phyloP scores from a whole-genome alignment of 2,888 invertebrate species.

The Papilio protenor region DNA sequence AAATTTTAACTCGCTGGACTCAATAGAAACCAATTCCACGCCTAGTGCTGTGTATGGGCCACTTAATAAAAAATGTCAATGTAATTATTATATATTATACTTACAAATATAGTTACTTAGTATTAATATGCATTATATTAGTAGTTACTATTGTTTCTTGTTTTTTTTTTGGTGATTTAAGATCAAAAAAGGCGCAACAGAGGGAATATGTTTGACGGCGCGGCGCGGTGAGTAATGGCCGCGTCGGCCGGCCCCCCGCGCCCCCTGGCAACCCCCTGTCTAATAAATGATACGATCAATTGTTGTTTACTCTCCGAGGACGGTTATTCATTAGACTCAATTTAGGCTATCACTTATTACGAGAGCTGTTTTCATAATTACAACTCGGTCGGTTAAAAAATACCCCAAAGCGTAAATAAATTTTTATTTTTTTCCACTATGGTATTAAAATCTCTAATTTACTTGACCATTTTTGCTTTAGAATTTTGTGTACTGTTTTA shows the following conservation, averaged over 20 bases:
- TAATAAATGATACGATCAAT: slow-evolving; percentile 79
- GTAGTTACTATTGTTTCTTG: background rate
- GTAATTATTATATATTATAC: no score
- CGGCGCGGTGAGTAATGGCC: slow-evolving; percentile 22
- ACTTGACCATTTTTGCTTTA: background rate
- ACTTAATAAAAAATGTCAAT: no score
- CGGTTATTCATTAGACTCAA: slow-evolving; percentile 49
- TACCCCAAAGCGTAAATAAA: background rate
- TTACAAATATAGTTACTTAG: background rate
- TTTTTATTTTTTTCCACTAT: background rate
- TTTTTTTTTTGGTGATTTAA: background rate
- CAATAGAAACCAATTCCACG: background rate
- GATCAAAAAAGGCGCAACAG: slow-evolving; percentile 15
- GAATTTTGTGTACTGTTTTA: background rate
- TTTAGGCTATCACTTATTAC: slow-evolving; percentile 21
- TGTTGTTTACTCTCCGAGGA: slow-evolving; percentile 68
- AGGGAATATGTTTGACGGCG: slow-evolving; percentile 22
- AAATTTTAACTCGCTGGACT: background rate
- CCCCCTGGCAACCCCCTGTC: slow-evolving; percentile 46
- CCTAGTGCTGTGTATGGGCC: background rate
- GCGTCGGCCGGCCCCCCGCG: slow-evolving; percentile 13
- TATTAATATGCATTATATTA: background rate
- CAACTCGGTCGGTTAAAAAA: background rate
- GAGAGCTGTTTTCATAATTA: slow-evolving; percentile 20
- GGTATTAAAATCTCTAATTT: background rate